phyloP scores from a whole-genome alignment of 2,797 vertebrate genomes.

The Crocidura indochinensis region DNA sequence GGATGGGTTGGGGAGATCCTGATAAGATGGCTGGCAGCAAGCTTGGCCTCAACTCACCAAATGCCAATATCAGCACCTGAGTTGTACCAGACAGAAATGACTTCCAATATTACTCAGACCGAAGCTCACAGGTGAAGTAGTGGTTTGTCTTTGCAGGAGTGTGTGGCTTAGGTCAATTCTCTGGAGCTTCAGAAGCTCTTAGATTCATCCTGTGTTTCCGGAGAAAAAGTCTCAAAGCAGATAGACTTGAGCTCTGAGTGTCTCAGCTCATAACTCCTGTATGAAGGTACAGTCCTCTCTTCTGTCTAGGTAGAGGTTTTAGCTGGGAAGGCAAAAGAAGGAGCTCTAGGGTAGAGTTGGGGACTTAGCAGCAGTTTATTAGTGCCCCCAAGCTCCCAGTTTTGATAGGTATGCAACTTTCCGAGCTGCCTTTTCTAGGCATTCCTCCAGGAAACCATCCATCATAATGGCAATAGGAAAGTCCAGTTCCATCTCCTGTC shows the following conservation, averaged over 20 bases:
- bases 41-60: neutral
- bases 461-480: neutral
- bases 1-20: neutral
- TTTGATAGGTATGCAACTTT: neutral
- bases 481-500: neutral
- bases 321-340: neutral
- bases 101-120: neutral
- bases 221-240: neutral
- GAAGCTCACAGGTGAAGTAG: neutral
- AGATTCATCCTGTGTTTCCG: neutral
- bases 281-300: neutral
- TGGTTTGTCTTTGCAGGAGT: neutral
- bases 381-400: neutral
- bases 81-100: neutral
- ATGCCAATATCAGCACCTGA: neutral
- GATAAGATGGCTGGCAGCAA: neutral
- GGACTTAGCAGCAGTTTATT: neutral
- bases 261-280: neutral
- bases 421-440: neutral
- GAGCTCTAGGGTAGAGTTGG: neutral
- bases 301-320: slow-evolving; percentile 14
- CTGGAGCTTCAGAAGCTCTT: neutral
- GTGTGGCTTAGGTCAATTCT: neutral
- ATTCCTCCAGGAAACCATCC: slow-evolving; percentile 13
- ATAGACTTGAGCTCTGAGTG: neutral